Evolutionary conservation across 2,797 vertebrate genomes (phyloP).

Genomic region (Takifugu rubripes): DNA sequence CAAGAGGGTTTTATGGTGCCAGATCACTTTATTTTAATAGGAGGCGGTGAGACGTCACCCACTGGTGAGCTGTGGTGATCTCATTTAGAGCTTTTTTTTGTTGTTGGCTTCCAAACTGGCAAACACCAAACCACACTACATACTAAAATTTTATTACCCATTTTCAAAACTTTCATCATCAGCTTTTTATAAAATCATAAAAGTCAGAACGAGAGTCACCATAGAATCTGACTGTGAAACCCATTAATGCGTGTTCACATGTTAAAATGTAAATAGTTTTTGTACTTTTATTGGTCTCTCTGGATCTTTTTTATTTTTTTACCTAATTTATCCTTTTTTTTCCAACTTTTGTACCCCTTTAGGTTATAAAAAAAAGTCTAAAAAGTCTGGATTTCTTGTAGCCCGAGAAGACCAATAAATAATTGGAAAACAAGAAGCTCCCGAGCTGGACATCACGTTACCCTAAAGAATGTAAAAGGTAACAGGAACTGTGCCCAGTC

Average conservation of each 20-base stretch:
- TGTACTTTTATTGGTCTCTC: constrained; percentile 1
- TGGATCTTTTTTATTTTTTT: neutral
- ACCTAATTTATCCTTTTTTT: neutral
- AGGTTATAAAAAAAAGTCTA: neutral
- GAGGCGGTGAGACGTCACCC: constrained; percentile 32
- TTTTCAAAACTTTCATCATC: constrained; percentile 47
- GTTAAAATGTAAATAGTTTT: constrained; percentile 30
- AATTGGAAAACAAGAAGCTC: neutral
- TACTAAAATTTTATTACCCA: constrained; percentile 40
- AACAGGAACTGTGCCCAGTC: neutral
- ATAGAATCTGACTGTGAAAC: constrained; percentile 40
- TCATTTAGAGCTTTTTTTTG: constrained; percentile 27
- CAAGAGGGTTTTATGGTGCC: constrained; percentile 42
- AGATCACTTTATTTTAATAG: constrained; percentile 38
- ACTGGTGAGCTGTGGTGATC: constrained; percentile 31
- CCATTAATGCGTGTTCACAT: constrained; percentile 29
- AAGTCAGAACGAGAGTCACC: constrained; percentile 40
- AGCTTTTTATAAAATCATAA: constrained; percentile 34
- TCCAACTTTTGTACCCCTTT: neutral
- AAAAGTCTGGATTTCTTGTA: too few species aligned
- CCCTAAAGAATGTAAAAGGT: neutral
- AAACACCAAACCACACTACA: constrained; percentile 19
- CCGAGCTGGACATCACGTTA: neutral
- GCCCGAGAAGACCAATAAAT: too few species aligned
- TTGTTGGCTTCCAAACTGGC: constrained; percentile 37